A percentile compares a stretch with the other conserved stretches of the same genome.
Evolutionary conservation across 2,797 vertebrate genomes (phyloP).

Genomic region (Cryptoblepharus egeriae): DNA sequence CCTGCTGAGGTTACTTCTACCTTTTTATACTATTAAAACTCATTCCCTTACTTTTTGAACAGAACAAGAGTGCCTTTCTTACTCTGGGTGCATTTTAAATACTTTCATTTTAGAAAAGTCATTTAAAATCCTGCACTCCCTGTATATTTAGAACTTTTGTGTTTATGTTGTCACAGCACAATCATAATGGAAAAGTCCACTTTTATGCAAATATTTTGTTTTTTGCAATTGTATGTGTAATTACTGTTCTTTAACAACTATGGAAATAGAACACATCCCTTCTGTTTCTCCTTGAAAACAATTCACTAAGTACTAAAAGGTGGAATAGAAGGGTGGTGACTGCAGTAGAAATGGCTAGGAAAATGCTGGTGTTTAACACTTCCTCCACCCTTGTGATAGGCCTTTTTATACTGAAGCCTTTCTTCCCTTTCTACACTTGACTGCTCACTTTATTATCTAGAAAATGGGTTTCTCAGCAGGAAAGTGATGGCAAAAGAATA

Average conservation of each 20-base stretch:
- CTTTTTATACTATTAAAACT: too few relatives aligned
- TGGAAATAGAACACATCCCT: conserved; percentile 26
- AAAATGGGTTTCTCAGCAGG: conserved; percentile 81
- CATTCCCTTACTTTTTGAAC: not conserved
- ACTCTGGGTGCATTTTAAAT: not conserved
- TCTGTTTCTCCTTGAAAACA: conserved; percentile 9
- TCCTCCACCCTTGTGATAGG: conserved; percentile 41
- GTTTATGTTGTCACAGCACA: not conserved
- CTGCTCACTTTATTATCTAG: conserved; percentile 79
- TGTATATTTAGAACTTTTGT: not conserved
- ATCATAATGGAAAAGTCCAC: not conserved
- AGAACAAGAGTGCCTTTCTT: not conserved
- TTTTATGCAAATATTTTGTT: not conserved
- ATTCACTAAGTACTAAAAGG: not conserved
- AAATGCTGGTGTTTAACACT: conserved; percentile 63
- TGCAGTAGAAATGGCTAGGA: conserved; percentile 48
- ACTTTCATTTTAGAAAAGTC: not conserved
- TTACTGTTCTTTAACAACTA: conserved; percentile 17
- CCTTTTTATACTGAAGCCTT: conserved; percentile 55
- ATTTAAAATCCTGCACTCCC: not conserved
- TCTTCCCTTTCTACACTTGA: conserved; percentile 64
- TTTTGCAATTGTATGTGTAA: not conserved
- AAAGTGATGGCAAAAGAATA: conserved; percentile 58
- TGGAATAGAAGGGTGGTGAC: not conserved
- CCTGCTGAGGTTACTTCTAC: too few relatives aligned